phyloP scores from a whole-genome alignment of 2,888 invertebrate species.

The Ophion costatus region DNA sequence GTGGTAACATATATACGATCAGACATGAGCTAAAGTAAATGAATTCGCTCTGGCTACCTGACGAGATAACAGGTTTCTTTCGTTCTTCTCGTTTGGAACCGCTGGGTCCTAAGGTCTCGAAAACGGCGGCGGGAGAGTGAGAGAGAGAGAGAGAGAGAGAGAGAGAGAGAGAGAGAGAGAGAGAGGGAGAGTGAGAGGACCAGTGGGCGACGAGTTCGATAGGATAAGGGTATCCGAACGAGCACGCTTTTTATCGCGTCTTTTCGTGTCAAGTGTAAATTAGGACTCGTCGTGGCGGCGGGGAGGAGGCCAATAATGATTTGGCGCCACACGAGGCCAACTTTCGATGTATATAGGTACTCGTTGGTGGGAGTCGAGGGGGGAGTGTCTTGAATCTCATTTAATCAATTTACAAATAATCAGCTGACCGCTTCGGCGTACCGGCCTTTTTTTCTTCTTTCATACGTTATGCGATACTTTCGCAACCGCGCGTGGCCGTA shows the following conservation, averaged over 20 bases:
- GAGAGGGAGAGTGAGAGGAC: slow-evolving; percentile 27
- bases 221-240: slow-evolving; percentile 76
- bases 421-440: background rate
- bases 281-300: slow-evolving; percentile 61
- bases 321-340: slow-evolving; percentile 49
- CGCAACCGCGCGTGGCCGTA: background rate
- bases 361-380: background rate
- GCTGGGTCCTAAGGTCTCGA: slow-evolving; percentile 35
- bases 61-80: slow-evolving; percentile 73
- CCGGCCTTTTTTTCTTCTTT: slow-evolving; percentile 4
- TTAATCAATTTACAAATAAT: slow-evolving; percentile 8
- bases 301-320: slow-evolving; percentile 54
- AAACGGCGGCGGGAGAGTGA: background rate
- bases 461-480: background rate
- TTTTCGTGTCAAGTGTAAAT: slow-evolving; percentile 78
- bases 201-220: slow-evolving; percentile 54
- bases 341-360: slow-evolving; percentile 12
- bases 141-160: too few relatives aligned
- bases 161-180: background rate
- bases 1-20: slow-evolving; percentile 33
- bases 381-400: slow-evolving; percentile 4
- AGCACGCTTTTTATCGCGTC: slow-evolving; percentile 73
- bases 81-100: slow-evolving; percentile 38
- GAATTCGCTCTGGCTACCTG: slow-evolving; percentile 72
- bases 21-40: slow-evolving; percentile 56